phyloP scores from a whole-genome alignment of 2,113 vertebrate genomes.

The Poeciliopsis retropinna region DNA sequence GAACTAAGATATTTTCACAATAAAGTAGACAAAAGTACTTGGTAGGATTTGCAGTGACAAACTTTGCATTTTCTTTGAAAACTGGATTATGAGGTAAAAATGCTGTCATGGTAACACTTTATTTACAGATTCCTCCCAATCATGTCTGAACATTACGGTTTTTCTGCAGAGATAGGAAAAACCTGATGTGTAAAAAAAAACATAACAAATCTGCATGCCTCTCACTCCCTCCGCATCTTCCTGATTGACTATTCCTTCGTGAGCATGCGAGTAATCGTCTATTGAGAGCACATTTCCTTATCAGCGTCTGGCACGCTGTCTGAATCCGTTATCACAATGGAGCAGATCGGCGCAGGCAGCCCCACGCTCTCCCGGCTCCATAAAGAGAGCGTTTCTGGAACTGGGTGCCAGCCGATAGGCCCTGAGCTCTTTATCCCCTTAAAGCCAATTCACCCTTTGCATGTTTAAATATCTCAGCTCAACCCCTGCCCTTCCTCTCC shows the following conservation, averaged over 20 bases:
- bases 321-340: slow-evolving; percentile 89
- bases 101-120: slow-evolving; percentile 31
- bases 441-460: slow-evolving; percentile 84
- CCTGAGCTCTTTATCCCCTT: slow-evolving; percentile 85
- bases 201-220: slow-evolving; percentile 69
- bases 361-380: slow-evolving; percentile 81
- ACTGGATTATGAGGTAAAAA: background rate
- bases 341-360: slow-evolving; percentile 85
- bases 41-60: too few species aligned
- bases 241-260: slow-evolving; percentile 79
- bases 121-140: slow-evolving; percentile 43
- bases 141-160: slow-evolving; percentile 31
- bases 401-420: slow-evolving; percentile 80
- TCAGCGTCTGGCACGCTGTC: slow-evolving; percentile 86
- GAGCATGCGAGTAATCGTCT: slow-evolving; percentile 80
- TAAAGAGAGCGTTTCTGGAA: slow-evolving; percentile 82
- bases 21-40: too few species aligned
- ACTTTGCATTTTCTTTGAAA: background rate
- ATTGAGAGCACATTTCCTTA: slow-evolving; percentile 87
- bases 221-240: slow-evolving; percentile 68
- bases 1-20: too few species aligned
- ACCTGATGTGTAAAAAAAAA: slow-evolving; percentile 37
- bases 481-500: slow-evolving; percentile 72
- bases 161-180: slow-evolving; percentile 57
- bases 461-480: slow-evolving; percentile 81